Conservation (phyloP, 2,888 invertebrate genomes). For the Cosmia pyralina region DNA sequence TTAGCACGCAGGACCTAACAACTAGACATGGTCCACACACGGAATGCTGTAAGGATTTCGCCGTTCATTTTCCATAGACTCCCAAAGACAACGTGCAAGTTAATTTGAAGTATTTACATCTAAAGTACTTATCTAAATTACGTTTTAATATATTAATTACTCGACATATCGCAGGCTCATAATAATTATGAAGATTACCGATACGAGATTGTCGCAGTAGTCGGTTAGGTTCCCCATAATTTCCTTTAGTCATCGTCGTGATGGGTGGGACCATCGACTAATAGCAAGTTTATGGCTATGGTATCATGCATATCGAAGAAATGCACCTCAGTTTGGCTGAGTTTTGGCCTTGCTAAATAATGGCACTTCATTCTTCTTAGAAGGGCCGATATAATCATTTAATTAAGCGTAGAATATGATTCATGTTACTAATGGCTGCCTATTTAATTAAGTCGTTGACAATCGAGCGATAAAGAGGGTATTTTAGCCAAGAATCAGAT, state of each 20-base stretch:
- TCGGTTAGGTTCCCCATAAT: background rate
- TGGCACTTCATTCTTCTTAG: background rate
- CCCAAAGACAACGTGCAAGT: constrained; percentile 19
- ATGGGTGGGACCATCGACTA: constrained; percentile 12
- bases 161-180: constrained; percentile 41
- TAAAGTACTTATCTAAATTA: constrained; percentile 40
- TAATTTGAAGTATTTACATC: constrained; percentile 29
- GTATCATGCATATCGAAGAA: background rate
- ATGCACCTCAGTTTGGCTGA: background rate
- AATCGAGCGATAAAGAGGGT: constrained; percentile 3
- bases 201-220: constrained; percentile 19
- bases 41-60: constrained; percentile 10
- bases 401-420: constrained; percentile 29
- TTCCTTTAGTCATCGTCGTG: constrained; percentile 3
- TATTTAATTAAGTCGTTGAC: constrained; percentile 32
- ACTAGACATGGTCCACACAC: background rate
- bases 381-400: constrained; percentile 10
- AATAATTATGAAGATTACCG: constrained; percentile 43
- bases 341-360: constrained; percentile 1
- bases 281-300: constrained; percentile 8
- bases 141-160: constrained; percentile 49
- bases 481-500: background rate
- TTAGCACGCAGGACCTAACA: constrained; percentile 14
- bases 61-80: constrained; percentile 23
- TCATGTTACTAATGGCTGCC: constrained; percentile 11